Base-by-base conservation (phyloP, 2,113 vertebrate genomes). In the Emberiza fucata region DNA sequence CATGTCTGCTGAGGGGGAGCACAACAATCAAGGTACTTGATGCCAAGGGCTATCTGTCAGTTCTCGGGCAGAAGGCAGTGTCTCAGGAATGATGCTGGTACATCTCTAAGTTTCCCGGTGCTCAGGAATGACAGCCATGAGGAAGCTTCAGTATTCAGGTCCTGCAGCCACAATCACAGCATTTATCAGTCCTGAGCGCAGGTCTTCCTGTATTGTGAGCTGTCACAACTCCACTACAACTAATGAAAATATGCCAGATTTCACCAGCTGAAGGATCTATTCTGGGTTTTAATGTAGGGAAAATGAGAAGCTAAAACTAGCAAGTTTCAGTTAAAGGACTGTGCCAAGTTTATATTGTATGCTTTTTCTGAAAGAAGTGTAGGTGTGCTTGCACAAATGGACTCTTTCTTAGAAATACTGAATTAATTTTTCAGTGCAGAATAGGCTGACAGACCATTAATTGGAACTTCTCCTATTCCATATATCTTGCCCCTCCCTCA, bases 391-490 rank as follows among this genome's bases (percentile, higher is more conserved):
- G 19, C 31, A 89, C 12, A 75, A 78, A 68, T 14, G 3, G 11
- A 25, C 9, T 12, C 31, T 37, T 73, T 66, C 27, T 27, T 51
- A 35, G 9, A 31, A 88, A 73, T 31, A 81, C 15, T 79, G 66
- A 47, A 39, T 33, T 28, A 5, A 11, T 47, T 29, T 85, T 85
- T 15, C 13, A 2, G 4, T 59, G 18, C 37, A 69, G 25, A 81
- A 71, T 35, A 48, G 35, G 7, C 9, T 91, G 12, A 47, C 28
- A 42, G 25, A 33, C 11, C 4, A 23, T 44, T 40, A 66, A 54
- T 18, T 2, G 1, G 9, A 1, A 3, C 27, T 56, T 75, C 7
- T 7, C 9, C 12, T 83, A 9, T 29, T 68, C n/a, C 17, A 5
- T 42, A 0, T 15, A 8, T 19, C 23, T 12, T 68, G 6, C 8